Base-by-base conservation (phyloP, 2,888 invertebrate species). In the Euplexia lucipara region DNA sequence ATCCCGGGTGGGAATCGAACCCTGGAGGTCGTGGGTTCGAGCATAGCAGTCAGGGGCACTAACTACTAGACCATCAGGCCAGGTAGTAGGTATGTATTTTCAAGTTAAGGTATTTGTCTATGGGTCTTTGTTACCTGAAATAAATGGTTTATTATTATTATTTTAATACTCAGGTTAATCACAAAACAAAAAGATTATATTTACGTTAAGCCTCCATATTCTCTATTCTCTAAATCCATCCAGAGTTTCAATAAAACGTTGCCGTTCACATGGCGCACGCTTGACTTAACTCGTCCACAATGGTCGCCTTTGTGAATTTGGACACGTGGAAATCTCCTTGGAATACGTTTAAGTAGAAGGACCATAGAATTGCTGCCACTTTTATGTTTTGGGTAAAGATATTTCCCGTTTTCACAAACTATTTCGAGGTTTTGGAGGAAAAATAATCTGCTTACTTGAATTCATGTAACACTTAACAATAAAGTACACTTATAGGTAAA, bases 281-380 rank as follows among this genome's bases (percentile, higher is more conserved):
- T 67, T 83, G 83, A 79, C 83, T 82, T 77, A 83, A 84, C 82
- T 72, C 68, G 72, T 82, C 80, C 77, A 77, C 62, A 66, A 70
- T 66, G 69, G 59, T 71, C 39, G 44, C 34, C 53, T 80, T 79
- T 83, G 82, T 83, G 0, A 3, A 63, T 3, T 37, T 75, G 68
- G 53, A 67, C 60, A 56, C 52, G 64, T 57, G 26, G 62, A 57
- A 32, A 69, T 60, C 48, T 60, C 63, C 18, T 45, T 30, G 65
- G 49, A 76, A 80, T 74, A 47, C 54, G 35, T 61, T 34, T 37
- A 26, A 26, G 26, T 26, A 14, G 16, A 45, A 10, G 1, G 2
- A 6, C 14, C 6, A 7, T n/a, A 6, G 3, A 30, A 20, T 62
- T 16, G n/a, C 3, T 20, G 30, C 9, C 5, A 26, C 26, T 30